Evolutionary conservation across 2,888 invertebrate genomes (phyloP).

Genomic region (Monoplex corrugatus): DNA sequence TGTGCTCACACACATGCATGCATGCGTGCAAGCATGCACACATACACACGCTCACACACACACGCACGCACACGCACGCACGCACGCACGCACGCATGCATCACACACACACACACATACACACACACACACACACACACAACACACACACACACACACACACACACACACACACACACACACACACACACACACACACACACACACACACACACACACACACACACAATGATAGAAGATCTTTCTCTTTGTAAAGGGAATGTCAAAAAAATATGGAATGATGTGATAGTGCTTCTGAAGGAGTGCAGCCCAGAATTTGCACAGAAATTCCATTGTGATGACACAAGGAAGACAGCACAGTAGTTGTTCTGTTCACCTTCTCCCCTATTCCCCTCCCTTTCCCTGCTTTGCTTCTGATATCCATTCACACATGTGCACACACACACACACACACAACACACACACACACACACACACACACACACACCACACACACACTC

Average conservation of each 20-base stretch:
- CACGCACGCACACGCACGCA: neutral
- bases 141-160: neutral
- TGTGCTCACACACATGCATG: neutral
- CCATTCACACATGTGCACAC: neutral
- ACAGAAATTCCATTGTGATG: no score
- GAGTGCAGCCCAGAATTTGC: no score
- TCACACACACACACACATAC: neutral
- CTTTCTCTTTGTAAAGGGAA: no score
- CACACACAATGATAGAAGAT: no score
- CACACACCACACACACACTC: neutral
- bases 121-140: conserved; percentile 16
- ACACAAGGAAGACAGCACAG: no score
- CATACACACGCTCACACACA: neutral
- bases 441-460: neutral
- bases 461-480: no score
- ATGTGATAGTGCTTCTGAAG: no score
- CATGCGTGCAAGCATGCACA: neutral
- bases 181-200: conserved; percentile 12
- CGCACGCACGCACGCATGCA: neutral
- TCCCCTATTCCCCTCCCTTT: no score
- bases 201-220: conserved; percentile 18
- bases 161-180: neutral
- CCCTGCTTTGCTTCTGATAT: neutral
- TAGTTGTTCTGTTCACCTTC: neutral
- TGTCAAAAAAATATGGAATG: no score